Evolutionary conservation across 1,140 invertebrate genomes (phyloP).

Genomic region (Phenacoccus solenopsis): DNA sequence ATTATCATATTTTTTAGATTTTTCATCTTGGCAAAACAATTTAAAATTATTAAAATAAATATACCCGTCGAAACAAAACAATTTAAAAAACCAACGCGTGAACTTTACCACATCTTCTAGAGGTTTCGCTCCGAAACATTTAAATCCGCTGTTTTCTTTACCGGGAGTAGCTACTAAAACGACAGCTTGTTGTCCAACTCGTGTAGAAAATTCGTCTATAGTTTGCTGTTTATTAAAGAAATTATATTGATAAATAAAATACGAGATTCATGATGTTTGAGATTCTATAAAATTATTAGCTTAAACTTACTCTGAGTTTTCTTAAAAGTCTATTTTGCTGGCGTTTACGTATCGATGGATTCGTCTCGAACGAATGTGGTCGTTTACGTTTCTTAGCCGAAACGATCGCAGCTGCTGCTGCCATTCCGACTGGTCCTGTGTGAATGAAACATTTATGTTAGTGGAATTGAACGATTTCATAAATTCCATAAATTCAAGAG

Average conservation of each 20-base stretch:
- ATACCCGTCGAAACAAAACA: too few relatives aligned
- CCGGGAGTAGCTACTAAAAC: slow-evolving; percentile 91
- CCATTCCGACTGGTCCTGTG: slow-evolving; percentile 89
- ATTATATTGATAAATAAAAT: not conserved
- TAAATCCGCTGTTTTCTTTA: slow-evolving; percentile 90
- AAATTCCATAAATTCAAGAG: too few relatives aligned
- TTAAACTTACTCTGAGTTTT: slow-evolving; percentile 63
- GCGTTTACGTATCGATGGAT: slow-evolving; percentile 89
- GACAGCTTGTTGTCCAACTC: slow-evolving; percentile 94
- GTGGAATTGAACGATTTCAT: too few relatives aligned
- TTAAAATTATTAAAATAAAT: too few relatives aligned
- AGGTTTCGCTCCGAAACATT: slow-evolving; percentile 94
- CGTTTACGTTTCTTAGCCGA: slow-evolving; percentile 90
- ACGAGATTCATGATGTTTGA: not conserved
- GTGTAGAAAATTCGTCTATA: slow-evolving; percentile 92
- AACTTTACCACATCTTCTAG: slow-evolving; percentile 76
- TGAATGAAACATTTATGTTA: too few relatives aligned
- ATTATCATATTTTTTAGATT: slow-evolving; percentile 81
- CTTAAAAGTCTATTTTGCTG: slow-evolving; percentile 87
- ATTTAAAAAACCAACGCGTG: not conserved
- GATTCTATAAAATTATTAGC: too few relatives aligned
- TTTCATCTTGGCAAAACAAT: slow-evolving; percentile 35
- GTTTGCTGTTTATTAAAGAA: slow-evolving; percentile 55
- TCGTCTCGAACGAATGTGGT: slow-evolving; percentile 94
- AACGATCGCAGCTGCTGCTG: slow-evolving; percentile 90